These are phyloP conservation scores for Lepisosteus osseus DNA, from an alignment of 2,113 vertebrate genomes.

Conservation along the genomic window DNA sequence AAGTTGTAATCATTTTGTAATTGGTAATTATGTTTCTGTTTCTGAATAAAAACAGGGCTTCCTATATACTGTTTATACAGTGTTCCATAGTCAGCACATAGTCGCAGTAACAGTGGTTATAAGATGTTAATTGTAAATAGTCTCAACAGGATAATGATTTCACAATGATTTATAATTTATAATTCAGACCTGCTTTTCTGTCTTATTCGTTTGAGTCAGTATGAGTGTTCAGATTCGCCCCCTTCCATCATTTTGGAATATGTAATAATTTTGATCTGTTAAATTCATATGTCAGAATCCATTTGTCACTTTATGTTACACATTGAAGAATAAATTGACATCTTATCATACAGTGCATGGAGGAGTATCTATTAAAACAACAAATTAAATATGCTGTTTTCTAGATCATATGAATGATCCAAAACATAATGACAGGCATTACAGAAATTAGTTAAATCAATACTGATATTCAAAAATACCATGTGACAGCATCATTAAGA, in stretches of 20 bases:
- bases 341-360: constrained; percentile 39
- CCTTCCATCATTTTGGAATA: constrained; percentile 21
- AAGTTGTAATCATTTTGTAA: no score
- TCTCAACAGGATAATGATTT: background rate
- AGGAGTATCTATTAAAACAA: constrained; percentile 50
- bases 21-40: no score
- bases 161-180: background rate
- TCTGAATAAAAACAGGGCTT: no score
- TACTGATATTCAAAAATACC: constrained; percentile 32
- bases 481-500: constrained; percentile 33
- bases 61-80: no score
- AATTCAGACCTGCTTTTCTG: background rate
- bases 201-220: constrained; percentile 22
- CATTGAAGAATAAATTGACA: constrained; percentile 48
- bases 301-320: constrained; percentile 45
- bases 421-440: constrained; percentile 35
- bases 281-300: constrained; percentile 49
- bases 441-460: constrained; percentile 40
- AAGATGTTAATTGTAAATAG: background rate
- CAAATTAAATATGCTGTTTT: constrained; percentile 52
- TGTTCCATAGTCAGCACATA: no score
- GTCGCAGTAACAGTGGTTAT: no score
- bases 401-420: constrained; percentile 47
- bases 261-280: constrained; percentile 49
- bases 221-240: constrained; percentile 10